Evolutionary conservation across 2,888 invertebrate species (phyloP), one percentile per base, ranked within the genome.

Genomic region (Mythimna ferrago): DNA sequence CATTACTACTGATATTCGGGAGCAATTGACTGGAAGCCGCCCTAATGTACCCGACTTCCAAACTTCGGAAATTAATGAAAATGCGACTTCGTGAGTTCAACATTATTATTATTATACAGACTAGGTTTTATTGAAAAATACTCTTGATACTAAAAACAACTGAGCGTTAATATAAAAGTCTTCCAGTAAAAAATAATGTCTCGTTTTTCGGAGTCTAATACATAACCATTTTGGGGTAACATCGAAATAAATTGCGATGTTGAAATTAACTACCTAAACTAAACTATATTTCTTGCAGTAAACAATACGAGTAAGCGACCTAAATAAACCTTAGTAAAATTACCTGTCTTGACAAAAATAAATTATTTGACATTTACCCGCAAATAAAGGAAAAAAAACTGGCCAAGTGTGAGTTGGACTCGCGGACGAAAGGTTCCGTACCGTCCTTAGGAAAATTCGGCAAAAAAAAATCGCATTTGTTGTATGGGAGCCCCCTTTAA

Each of bases 1-100:
- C 87, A 89, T 91, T 89, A 88, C 85, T 84, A 85, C 82, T 88
- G 88, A 89, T 88, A 89, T 90, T 89, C 87, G 86, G 84, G 82
- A 78, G 87, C 88, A 89, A 91, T 92, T 89, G 90, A 89, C 83
- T 87, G 90, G 89, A 87, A 89, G 58, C 35, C 66, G 60, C 73
- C 79, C 76, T 86, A 84, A 87, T 86, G 83, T 84, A 78, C 73
- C 76, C 71, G 79, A 81, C 72, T 78, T 82, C 73, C 67, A 69
- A 81, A 83, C 76, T 79, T 41, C 53, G 62, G 48, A 70, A 71
- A 78, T 84, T 71, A 76, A 80, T 79, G 65, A 62, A 53, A 73
- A 79, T 69, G 71, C 35, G 58, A 68, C 78, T 77, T 80, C 3
- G 66, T 66, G 10, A 66, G 32, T 83, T 72, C 80, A 62, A 68